Evolutionary conservation across 2,888 invertebrate species (phyloP).

Genomic region (Thecocarcelia acutangulata): DNA sequence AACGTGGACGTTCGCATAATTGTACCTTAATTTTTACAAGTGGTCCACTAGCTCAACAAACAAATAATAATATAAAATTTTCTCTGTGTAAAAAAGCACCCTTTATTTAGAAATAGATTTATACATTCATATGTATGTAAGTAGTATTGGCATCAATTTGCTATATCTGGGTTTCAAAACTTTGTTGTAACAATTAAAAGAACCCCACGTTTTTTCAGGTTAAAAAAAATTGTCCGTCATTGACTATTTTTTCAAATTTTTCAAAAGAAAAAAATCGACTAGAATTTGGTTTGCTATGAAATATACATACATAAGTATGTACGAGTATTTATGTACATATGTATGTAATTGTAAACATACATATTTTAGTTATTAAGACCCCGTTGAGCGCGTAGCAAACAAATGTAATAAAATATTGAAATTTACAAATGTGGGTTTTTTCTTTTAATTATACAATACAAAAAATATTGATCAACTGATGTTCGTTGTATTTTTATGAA

Average conservation of each 20-base stretch:
- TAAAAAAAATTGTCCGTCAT: constrained; percentile 54
- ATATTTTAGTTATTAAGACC: constrained; percentile 23
- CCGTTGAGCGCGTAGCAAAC: constrained; percentile 43
- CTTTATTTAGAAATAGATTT: too few species aligned
- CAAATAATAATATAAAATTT: too few species aligned
- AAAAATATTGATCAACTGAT: constrained; percentile 25
- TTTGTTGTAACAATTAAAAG: constrained; percentile 39
- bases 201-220: constrained; percentile 10
- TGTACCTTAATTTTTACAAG: too few species aligned
- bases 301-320: too few species aligned
- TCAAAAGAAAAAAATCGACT: constrained; percentile 11
- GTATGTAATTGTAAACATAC: too few species aligned
- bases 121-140: too few species aligned
- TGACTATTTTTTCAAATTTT: constrained; percentile 14
- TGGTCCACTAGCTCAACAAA: too few species aligned
- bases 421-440: constrained; percentile 23
- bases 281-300: too few species aligned
- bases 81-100: too few species aligned
- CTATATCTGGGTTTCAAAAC: background rate
- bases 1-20: too few species aligned
- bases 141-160: too few species aligned
- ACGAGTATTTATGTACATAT: too few species aligned
- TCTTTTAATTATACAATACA: constrained; percentile 27
- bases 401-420: constrained; percentile 3
- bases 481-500: constrained; percentile 3